phyloP scores from a whole-genome alignment of 1,140 invertebrate genomes.

The Heliothis virescens region DNA sequence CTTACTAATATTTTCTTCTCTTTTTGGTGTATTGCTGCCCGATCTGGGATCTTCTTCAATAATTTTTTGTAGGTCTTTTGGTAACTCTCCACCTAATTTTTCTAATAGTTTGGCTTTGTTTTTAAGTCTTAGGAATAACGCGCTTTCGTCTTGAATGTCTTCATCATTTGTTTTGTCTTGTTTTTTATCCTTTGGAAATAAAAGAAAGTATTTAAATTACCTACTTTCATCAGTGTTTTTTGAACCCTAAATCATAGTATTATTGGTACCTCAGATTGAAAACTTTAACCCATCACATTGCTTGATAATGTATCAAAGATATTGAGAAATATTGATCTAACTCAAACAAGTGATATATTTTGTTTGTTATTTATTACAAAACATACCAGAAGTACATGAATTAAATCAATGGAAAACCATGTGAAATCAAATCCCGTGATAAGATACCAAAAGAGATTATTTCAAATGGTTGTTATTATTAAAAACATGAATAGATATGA shows the following conservation, averaged over 20 bases:
- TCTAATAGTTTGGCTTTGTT: slow-evolving; percentile 79
- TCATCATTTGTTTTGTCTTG: slow-evolving; percentile 56
- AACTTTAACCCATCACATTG: slow-evolving; percentile 72
- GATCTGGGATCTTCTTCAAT: slow-evolving; percentile 71
- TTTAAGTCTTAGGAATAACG: slow-evolving; percentile 71
- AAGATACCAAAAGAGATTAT: slow-evolving; percentile 47
- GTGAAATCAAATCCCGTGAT: slow-evolving; percentile 31
- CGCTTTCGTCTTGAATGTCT: slow-evolving; percentile 75
- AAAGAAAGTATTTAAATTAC: not conserved
- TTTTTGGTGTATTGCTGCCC: slow-evolving; percentile 56
- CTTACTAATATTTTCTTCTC: slow-evolving; percentile 53
- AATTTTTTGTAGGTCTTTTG: slow-evolving; percentile 74
- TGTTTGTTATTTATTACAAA: slow-evolving; percentile 35
- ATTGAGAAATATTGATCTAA: slow-evolving; percentile 56
- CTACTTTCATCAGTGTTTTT: not conserved
- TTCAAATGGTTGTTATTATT: slow-evolving; percentile 47
- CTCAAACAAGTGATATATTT: slow-evolving; percentile 57
- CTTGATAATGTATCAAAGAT: slow-evolving; percentile 64
- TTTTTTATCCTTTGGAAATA: slow-evolving; percentile 57
- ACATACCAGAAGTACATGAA: slow-evolving; percentile 49
- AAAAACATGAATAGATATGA: not conserved
- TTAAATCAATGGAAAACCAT: slow-evolving; percentile 29
- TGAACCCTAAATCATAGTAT: not conserved
- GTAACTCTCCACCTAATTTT: slow-evolving; percentile 79
- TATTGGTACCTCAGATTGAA: slow-evolving; percentile 70